Conservation (phyloP, 2,888 invertebrate genomes). For the Willowsia nigromaculata region DNA sequence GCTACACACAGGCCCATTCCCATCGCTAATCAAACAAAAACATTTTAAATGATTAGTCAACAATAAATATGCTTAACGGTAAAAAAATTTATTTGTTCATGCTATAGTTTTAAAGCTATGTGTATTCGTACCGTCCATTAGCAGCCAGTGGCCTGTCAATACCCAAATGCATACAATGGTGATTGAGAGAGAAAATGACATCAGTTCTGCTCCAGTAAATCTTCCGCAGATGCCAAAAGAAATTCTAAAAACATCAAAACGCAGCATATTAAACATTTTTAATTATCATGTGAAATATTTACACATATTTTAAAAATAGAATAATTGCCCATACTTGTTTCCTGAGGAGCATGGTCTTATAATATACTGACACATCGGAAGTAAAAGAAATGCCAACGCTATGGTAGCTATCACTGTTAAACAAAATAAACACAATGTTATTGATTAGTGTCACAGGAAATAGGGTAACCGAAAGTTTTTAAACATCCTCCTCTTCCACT, state of each 20-base stretch:
- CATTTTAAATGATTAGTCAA: neutral
- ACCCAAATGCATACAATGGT: constrained; percentile 98
- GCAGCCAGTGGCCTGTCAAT: constrained; percentile 97
- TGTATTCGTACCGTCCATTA: constrained; percentile 92
- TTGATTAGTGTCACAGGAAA: neutral
- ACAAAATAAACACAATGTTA: constrained; percentile 28
- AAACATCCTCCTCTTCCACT: neutral
- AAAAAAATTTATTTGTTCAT: no score
- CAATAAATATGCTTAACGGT: no score
- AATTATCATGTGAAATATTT: neutral
- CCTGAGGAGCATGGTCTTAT: constrained; percentile 91
- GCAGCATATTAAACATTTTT: neutral
- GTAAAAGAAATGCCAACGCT: constrained; percentile 95
- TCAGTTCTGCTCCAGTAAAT: constrained; percentile 95
- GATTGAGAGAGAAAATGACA: constrained; percentile 94
- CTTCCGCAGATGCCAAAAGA: constrained; percentile 95
- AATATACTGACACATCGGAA: constrained; percentile 98
- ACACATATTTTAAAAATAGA: constrained; percentile 64
- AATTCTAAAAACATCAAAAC: constrained; percentile 82
- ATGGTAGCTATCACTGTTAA: constrained; percentile 95
- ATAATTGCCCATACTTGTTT: constrained; percentile 86
- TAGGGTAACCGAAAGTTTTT: neutral
- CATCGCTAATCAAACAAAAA: constrained; percentile 85
- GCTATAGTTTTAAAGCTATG: constrained; percentile 1
- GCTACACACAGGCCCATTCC: constrained; percentile 99